phyloP scores from a whole-genome alignment of 35 echinoderm and acorn worm genomes.

The Acanthaster planci region DNA sequence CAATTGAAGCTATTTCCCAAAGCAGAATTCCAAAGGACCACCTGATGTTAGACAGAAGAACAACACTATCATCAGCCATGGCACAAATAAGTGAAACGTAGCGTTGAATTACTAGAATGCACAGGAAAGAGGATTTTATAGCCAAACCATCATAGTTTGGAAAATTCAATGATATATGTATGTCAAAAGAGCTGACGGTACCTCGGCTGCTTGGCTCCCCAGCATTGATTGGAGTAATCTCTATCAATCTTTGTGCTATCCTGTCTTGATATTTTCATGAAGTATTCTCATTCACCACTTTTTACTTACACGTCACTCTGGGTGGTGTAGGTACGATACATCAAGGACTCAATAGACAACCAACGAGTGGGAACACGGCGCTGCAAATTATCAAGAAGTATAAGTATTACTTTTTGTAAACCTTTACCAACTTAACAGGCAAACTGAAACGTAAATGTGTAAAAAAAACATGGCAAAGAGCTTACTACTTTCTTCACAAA shows the following conservation, averaged over 20 bases:
- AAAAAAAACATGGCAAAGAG: not conserved
- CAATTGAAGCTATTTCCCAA: conserved; percentile 7
- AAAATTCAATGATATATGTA: no score
- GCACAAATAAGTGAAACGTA: no score
- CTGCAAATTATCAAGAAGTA: not conserved
- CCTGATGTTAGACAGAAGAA: not conserved
- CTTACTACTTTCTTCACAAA: not conserved
- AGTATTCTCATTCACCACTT: not conserved
- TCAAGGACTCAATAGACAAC: not conserved
- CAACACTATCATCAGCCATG: no score
- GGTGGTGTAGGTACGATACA: not conserved
- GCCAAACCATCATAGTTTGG: no score
- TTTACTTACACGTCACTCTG: conserved; percentile 29
- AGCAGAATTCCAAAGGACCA: conserved; percentile 14
- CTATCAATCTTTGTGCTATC: no score
- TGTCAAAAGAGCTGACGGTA: no score
- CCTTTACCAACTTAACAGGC: not conserved
- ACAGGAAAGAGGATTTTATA: no score
- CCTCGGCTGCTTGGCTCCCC: no score
- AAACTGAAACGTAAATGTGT: not conserved
- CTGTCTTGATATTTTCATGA: no score
- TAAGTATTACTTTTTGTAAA: not conserved
- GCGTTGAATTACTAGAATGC: no score
- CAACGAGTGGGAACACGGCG: conserved; percentile 11
- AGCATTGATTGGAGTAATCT: no score